Percentiles rank a stretch among this genome's conserved stretches.
Conservation (phyloP, 2,113 vertebrate species). For the Microcebus ravelobensis region DNA sequence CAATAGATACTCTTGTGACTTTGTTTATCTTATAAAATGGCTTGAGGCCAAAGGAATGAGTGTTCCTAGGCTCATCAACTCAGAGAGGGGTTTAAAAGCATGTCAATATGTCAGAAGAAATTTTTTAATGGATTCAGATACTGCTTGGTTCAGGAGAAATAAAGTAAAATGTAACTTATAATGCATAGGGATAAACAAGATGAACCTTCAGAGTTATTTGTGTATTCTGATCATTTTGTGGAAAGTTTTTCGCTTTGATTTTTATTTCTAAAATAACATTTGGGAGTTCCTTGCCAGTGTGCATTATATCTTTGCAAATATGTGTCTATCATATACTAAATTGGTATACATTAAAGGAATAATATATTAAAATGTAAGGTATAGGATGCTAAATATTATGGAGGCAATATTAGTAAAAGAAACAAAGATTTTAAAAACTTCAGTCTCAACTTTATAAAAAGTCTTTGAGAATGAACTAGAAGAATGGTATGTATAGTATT, state of each 20-base stretch:
- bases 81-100: neutral
- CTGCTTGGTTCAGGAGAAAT: neutral
- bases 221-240: neutral
- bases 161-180: neutral
- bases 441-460: neutral
- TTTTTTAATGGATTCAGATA: neutral
- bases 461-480: neutral
- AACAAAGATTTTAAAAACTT: conserved; percentile 24
- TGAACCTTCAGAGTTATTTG: neutral
- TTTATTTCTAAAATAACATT: neutral
- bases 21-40: conserved; percentile 49
- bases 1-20: neutral
- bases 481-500: neutral
- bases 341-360: neutral
- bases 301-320: neutral
- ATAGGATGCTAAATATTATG: neutral
- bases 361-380: conserved; percentile 6
- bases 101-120: neutral
- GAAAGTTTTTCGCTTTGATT: neutral
- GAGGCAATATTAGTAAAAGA: neutral
- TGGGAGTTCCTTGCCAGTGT: neutral
- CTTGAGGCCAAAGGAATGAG: neutral
- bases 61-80: neutral
- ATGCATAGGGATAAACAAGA: neutral
- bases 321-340: neutral